Base-by-base conservation (phyloP, 2,113 vertebrate genomes). In the Melozone crissalis region DNA sequence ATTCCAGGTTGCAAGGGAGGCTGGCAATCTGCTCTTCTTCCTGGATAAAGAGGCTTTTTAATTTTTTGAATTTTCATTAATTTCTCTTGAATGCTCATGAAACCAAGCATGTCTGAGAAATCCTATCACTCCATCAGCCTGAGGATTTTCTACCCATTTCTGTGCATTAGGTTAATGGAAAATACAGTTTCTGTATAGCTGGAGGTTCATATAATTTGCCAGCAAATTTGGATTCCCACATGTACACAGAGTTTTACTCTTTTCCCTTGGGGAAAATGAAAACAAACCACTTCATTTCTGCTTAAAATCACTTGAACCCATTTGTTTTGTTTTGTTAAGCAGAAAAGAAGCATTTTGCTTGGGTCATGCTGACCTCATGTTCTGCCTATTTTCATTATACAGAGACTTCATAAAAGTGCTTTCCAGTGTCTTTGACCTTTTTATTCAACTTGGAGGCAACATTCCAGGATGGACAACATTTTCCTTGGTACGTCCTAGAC, bases 281-380 rank as follows among this genome's bases (percentile, higher is more conserved):
- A 94, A 61, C 81, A 87, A 75, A 10, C 31, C 83, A 37, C 33
- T 84, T 86, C 7, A 18, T 51, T 93, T 89, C 81, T 91, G 67
- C 35, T 69, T 75, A 76, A 89, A 52, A 68, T 86, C 31, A 17
- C 74, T 75, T 24, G 17, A 75, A 87, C 18, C 27, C n/a, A 8
- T 95, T 94, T 93, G 58, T 30, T 94, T 78, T 74, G 59, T 84
- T 96, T 90, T 63, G 31, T 79, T 93, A 35, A 76, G 43, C 46
- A 76, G 71, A 73, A 83, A 71, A 0, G 30, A 90, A 87, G 24
- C 33, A 23, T 95, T 94, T 90, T 66, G 11, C n/a, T 83, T 55
- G 78, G 89, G 94, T 91, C 78, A n/a, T 10, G 39, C 51, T 95
- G 89, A 95, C 69, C 71, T 93, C 49, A 28, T 43, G 28, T 14